Evolutionary conservation across 1,140 invertebrate genomes (phyloP).

Genomic region (Drosophila melanica): DNA sequence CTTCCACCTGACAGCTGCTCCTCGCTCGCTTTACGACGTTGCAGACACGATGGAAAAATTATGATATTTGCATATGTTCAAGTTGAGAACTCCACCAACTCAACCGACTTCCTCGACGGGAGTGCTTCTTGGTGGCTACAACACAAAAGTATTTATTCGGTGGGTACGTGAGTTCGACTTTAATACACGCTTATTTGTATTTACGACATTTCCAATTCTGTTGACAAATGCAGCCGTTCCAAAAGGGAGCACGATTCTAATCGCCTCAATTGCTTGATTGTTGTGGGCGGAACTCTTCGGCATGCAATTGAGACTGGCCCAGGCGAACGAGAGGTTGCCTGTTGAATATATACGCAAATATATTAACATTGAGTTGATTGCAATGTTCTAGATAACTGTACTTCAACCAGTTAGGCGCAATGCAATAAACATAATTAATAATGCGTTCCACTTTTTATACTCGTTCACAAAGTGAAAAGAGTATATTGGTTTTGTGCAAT

Average conservation of each 20-base stretch:
- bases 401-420: no score
- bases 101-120: background rate
- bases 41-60: slow-evolving; percentile 66
- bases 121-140: slow-evolving; percentile 4
- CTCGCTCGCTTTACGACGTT: slow-evolving; percentile 43
- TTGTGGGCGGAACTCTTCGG: slow-evolving; percentile 27
- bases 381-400: background rate
- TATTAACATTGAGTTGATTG: background rate
- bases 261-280: slow-evolving; percentile 60
- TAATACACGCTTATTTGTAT: slow-evolving; percentile 63
- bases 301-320: slow-evolving; percentile 44
- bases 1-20: slow-evolving; percentile 40
- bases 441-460: no score
- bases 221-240: slow-evolving; percentile 42
- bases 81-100: slow-evolving; percentile 45
- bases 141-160: background rate
- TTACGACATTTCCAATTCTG: slow-evolving; percentile 75
- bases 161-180: slow-evolving; percentile 32
- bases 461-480: no score
- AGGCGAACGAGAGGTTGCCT: slow-evolving; percentile 7
- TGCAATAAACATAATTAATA: no score
- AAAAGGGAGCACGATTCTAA: slow-evolving; percentile 55
- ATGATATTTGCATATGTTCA: slow-evolving; percentile 81
- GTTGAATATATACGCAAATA: slow-evolving; percentile 15
- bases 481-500: no score